phyloP scores from a whole-genome alignment of 53 echinoderm and acorn worm genomes.

The Patiria pectinifera region DNA sequence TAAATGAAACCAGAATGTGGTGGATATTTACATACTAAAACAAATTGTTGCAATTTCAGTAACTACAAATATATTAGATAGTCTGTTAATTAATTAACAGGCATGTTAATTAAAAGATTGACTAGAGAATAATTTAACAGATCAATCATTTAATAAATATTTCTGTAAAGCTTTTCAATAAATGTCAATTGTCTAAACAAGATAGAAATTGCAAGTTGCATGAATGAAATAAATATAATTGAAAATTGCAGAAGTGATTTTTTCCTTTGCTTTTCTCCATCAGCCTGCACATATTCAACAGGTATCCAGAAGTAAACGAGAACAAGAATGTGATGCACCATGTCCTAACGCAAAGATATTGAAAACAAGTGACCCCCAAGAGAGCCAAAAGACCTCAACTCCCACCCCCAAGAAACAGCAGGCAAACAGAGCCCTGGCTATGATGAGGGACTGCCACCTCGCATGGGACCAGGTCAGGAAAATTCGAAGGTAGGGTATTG shows the following conservation, averaged over 20 bases:
- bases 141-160: no score
- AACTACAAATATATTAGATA: no score
- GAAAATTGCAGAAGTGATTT: neutral
- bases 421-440: constrained; percentile 31
- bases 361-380: neutral
- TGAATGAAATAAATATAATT: neutral
- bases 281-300: constrained; percentile 30
- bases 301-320: neutral
- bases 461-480: constrained; percentile 63
- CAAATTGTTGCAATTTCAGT: no score
- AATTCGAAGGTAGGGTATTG: constrained; percentile 30
- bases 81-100: no score
- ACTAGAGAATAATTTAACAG: no score
- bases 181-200: neutral
- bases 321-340: neutral
- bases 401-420: neutral
- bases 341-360: neutral
- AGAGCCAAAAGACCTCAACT: neutral
- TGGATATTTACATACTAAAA: neutral
- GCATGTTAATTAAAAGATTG: no score
- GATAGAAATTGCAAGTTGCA: neutral
- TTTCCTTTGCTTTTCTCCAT: neutral
- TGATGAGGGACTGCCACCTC: constrained; percentile 54
- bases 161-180: no score
- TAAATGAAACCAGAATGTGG: neutral